These are phyloP conservation scores for Pseudotriccus pelzelni DNA, from an alignment of 2,797 vertebrate species.

Conservation along the genomic window DNA sequence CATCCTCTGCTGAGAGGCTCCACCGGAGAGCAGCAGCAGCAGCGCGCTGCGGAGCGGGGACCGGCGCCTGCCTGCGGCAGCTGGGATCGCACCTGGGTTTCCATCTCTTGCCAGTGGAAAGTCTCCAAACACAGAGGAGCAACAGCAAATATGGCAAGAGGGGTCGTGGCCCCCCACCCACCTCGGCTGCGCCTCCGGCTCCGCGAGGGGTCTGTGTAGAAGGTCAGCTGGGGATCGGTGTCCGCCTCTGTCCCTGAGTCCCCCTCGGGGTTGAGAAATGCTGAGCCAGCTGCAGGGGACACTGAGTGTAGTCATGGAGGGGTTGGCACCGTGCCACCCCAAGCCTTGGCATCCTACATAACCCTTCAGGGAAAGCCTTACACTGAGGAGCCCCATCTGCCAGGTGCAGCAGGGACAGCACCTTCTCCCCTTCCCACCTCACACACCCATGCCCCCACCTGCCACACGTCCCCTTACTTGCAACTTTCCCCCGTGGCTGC, in stretches of 20 bases:
- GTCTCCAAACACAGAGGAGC: neutral
- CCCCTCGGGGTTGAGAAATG: constrained; percentile 96
- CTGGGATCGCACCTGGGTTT: accelerated
- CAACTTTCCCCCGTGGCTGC: neutral
- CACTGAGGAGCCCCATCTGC: neutral
- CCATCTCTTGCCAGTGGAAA: neutral
- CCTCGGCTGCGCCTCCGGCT: constrained; percentile 95
- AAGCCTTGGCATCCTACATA: neutral
- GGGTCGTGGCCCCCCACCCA: neutral
- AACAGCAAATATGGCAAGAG: neutral
- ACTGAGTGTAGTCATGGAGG: neutral
- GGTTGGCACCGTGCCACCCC: neutral
- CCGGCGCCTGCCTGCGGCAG: accelerated
- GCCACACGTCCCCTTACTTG: neutral
- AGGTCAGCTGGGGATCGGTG: constrained; percentile 97
- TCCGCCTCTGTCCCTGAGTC: constrained; percentile 96
- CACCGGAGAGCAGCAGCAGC: neutral
- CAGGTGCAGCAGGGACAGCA: neutral
- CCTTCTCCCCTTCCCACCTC: neutral
- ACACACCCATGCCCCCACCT: neutral
- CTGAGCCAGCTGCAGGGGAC: constrained; percentile 89
- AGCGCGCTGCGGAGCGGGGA: neutral
- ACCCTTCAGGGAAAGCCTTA: neutral
- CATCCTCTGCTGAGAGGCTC: constrained; percentile 6
- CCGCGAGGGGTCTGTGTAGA: constrained; percentile 97